These are phyloP conservation scores for Erythrocercus mccallii DNA, from an alignment of 2,113 vertebrate species.

Conservation along the genomic window DNA sequence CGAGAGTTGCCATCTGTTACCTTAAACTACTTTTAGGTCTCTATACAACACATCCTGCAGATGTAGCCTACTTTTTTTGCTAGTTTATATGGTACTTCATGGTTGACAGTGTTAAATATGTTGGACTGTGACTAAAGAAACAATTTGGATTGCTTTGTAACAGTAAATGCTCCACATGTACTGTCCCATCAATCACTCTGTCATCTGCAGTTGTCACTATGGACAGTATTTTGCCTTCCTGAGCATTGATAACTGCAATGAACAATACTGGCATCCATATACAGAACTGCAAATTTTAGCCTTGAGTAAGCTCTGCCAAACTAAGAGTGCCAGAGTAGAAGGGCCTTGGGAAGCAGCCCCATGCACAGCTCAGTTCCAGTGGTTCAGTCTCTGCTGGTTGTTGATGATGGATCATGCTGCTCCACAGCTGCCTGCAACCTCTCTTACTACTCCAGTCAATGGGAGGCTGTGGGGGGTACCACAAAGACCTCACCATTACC, in stretches of 20 bases:
- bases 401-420: not conserved
- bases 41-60: constrained; percentile 34
- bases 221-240: not conserved
- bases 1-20: constrained; percentile 42
- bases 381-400: not conserved
- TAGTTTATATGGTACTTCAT: not conserved
- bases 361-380: not conserved
- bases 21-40: constrained; percentile 59
- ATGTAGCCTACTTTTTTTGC: constrained; percentile 54
- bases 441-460: not conserved
- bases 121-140: constrained; percentile 7
- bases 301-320: not conserved
- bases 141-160: not conserved
- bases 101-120: not conserved
- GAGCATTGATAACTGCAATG: not conserved
- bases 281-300: not conserved
- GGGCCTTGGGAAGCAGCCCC: not conserved
- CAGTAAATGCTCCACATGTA: not conserved
- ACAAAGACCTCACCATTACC: not conserved
- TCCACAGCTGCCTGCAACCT: not conserved
- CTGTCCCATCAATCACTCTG: not conserved
- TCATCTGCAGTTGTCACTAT: not conserved
- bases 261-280: not conserved
- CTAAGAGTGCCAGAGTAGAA: not conserved
- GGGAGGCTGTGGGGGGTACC: not conserved